Base-by-base conservation (phyloP, 2,113 vertebrate genomes). In the Tylochromis polylepis region DNA sequence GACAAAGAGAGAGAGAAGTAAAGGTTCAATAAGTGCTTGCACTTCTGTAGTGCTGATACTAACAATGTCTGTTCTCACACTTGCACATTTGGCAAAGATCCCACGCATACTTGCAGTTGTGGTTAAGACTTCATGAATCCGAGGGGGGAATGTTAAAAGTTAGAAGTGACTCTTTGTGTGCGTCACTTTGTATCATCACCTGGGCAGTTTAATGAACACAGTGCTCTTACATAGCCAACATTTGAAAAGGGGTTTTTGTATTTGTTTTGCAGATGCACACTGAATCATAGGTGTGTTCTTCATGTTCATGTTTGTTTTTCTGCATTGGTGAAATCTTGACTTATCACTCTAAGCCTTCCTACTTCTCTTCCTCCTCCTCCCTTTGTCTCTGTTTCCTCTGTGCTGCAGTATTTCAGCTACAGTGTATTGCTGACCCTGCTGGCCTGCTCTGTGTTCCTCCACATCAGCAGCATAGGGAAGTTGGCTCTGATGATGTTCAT, bases 391-490 rank as follows among this genome's bases (percentile, higher is more conserved):
- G 51, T 59, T 79, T 81, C 72, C 34, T 57, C 84, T 49, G 51
- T 65, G 57, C 87, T 93, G 43, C 95, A 99, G 98, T 99, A 99
- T 95, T 99, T 99, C 94, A 96, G 95, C 88, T 98, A 98, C 96
- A 98, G 96, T 3, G 95, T 99, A 84, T 93, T 99, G 95, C 97
- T 99, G 93, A 98, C 97, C 95, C 97, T 99, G 93, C 94, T 99
- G 94, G 98, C 97, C 96, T 98, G 98, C 95, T 98, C 98, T 1
- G 97, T 99, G 93, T 99, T 99, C 97, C 97, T 99, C 90, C 99
- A 99, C 96, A 98, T 99, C 96, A 99, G 97, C 95, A 99, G 98
- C 96, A 98, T 98, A 0, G 98, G 98, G 84, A 99, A 99, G 94
- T 94, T 99, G 95, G 96, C 96, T 67, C 97, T 99, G 90, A 97